Conservation (phyloP, 1,140 invertebrate genomes). For the Bradynema listronoti region DNA sequence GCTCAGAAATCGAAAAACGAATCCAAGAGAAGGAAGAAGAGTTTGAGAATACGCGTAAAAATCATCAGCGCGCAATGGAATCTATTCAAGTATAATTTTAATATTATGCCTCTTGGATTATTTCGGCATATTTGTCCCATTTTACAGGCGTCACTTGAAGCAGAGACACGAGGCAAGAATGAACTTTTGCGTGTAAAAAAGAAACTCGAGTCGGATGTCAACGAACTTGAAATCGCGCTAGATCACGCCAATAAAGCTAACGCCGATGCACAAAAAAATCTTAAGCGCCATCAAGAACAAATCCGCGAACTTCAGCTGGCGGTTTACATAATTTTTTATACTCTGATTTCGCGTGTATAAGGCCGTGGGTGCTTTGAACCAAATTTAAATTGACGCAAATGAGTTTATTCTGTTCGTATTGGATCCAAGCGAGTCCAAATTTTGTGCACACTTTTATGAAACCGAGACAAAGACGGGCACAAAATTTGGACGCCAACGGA, state of each 20-base stretch:
- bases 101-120: no score
- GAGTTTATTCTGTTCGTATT: no score
- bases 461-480: no score
- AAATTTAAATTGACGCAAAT: no score
- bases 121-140: no score
- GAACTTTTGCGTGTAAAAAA: constrained; percentile 99
- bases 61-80: constrained; percentile 95
- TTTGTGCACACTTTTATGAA: no score
- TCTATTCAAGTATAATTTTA: no score
- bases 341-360: neutral
- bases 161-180: constrained; percentile 95
- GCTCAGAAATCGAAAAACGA: constrained; percentile 41
- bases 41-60: constrained; percentile 98
- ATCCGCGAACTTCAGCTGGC: constrained; percentile 76
- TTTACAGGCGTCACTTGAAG: constrained; percentile 98
- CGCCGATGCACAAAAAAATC: constrained; percentile 95
- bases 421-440: no score
- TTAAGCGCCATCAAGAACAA: constrained; percentile 90
- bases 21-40: constrained; percentile 96
- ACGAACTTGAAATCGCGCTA: constrained; percentile 85
- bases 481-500: no score
- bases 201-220: constrained; percentile 98
- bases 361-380: no score
- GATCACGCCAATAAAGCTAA: constrained; percentile 96
- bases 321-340: constrained; percentile 3